Conservation (phyloP, 2,888 invertebrate genomes). For the Hermaeophaga mercurialis region DNA sequence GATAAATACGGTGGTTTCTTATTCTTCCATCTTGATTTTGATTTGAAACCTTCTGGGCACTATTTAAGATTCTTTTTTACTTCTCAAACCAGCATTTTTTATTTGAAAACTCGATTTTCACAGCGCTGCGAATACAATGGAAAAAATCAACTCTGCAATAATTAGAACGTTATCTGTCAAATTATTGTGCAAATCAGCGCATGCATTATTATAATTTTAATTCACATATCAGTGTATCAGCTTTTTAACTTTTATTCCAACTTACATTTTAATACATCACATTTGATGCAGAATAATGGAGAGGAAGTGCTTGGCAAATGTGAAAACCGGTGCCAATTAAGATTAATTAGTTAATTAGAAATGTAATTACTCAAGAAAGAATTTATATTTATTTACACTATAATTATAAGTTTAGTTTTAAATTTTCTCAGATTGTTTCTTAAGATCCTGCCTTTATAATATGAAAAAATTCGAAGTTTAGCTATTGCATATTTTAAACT, state of each 20-base stretch:
- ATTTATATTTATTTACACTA: no score
- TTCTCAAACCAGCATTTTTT: slow-evolving; percentile 7
- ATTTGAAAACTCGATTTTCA: slow-evolving; percentile 29
- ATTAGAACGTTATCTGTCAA: slow-evolving; percentile 30
- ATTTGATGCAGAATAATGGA: slow-evolving; percentile 1
- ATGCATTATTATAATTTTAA: slow-evolving; percentile 28
- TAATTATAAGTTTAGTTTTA: no score
- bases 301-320: background rate
- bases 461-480: no score
- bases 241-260: slow-evolving; percentile 2
- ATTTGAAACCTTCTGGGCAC: no score
- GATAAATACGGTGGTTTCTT: no score
- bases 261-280: slow-evolving; percentile 1
- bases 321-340: slow-evolving; percentile 2
- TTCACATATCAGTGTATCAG: slow-evolving; percentile 17
- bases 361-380: no score
- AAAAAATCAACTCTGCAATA: slow-evolving; percentile 29
- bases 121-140: slow-evolving; percentile 23
- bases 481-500: no score
- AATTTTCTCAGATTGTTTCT: no score
- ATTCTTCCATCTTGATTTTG: no score
- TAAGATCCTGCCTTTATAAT: no score
- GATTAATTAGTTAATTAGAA: background rate
- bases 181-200: slow-evolving; percentile 29
- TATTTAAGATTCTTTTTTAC: slow-evolving; percentile 2